A percentile compares a stretch with the other conserved stretches of the same genome.
phyloP scores from a whole-genome alignment of 2,113 vertebrate genomes.

The Puntigrus tetrazona region DNA sequence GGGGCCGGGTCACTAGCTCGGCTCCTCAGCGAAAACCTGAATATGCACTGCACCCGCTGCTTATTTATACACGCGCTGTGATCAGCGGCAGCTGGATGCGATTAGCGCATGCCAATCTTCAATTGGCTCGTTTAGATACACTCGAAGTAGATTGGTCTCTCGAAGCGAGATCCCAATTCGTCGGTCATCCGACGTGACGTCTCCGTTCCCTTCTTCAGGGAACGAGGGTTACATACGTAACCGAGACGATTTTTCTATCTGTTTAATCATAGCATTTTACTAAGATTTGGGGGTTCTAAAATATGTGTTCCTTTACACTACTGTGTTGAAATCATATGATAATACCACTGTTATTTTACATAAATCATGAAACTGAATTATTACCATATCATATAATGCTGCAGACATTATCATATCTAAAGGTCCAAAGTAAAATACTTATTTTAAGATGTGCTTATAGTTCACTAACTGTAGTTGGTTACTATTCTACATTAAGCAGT shows the following conservation, averaged over 20 bases:
- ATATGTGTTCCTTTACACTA: background rate
- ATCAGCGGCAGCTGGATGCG: no score
- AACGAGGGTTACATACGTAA: background rate
- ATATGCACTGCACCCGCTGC: no score
- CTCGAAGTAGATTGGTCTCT: no score
- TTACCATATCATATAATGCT: background rate
- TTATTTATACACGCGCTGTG: no score
- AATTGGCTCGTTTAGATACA: no score
- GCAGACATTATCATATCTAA: background rate
- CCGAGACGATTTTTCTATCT: background rate
- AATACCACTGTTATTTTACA: background rate
- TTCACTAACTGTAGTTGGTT: background rate
- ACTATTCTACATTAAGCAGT: background rate
- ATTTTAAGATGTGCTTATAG: background rate
- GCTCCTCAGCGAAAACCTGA: no score
- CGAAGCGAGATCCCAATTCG: no score
- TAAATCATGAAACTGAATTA: background rate
- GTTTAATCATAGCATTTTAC: background rate
- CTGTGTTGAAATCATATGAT: background rate
- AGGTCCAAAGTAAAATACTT: background rate
- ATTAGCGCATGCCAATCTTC: no score
- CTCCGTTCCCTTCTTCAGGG: no score
- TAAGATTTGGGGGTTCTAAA: background rate
- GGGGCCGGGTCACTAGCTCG: no score
- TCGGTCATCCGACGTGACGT: no score